These are phyloP conservation scores for Numenius arquata DNA, from an alignment of 2,113 vertebrate species.

Conservation along the genomic window DNA sequence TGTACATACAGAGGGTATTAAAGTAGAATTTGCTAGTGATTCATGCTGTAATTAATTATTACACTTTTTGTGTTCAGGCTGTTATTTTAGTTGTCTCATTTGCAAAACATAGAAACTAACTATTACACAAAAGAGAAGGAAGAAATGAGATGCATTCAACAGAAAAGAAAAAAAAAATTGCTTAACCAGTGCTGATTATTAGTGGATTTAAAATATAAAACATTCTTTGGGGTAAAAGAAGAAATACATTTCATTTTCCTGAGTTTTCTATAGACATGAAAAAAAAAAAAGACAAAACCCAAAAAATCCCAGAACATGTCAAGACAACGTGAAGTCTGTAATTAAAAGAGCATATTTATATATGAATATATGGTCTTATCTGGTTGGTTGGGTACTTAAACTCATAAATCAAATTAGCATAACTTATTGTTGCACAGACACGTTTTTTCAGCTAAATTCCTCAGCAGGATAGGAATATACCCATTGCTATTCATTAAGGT, in stretches of 20 bases:
- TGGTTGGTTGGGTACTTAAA: neutral
- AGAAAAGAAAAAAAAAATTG: neutral
- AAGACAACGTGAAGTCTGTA: neutral
- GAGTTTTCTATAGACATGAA: neutral
- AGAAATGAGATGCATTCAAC: neutral
- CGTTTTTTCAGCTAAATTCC: neutral
- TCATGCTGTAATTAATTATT: constrained; percentile 67
- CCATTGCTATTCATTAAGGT: neutral
- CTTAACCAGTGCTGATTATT: neutral
- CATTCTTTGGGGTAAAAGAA: neutral
- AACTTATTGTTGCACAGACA: neutral
- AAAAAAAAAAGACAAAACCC: accelerated
- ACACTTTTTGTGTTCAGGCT: constrained; percentile 36
- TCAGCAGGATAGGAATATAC: neutral
- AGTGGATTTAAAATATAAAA: neutral
- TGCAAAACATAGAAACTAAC: constrained; percentile 31
- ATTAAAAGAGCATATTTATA: neutral
- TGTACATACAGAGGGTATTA: constrained; percentile 51
- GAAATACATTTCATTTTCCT: neutral
- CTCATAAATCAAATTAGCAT: constrained; percentile 1
- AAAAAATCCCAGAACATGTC: neutral
- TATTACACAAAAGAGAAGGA: neutral
- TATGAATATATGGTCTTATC: neutral
- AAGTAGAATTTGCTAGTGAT: constrained; percentile 54
- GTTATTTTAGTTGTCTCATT: constrained; percentile 37